phyloP scores from a whole-genome alignment of 1,140 invertebrate species.

The Solenopsis invicta region DNA sequence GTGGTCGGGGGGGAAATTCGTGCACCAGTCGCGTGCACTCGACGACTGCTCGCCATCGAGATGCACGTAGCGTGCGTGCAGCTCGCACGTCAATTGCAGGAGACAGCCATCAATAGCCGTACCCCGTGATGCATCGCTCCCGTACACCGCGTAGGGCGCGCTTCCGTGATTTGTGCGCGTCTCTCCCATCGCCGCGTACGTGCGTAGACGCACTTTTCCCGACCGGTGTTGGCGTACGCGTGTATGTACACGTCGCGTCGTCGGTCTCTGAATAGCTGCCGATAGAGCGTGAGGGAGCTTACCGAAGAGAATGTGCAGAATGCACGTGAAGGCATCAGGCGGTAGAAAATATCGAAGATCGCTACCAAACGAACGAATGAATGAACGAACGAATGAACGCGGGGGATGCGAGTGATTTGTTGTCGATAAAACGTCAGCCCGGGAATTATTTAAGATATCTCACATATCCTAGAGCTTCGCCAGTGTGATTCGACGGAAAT shows the following conservation, averaged over 20 bases:
- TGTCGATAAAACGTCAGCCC: conserved; percentile 58
- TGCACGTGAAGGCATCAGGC: conserved; percentile 8
- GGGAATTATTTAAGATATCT: conserved; percentile 62
- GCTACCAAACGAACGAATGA: conserved; percentile 26
- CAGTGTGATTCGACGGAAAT: conserved; percentile 26
- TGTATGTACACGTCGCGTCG: background rate
- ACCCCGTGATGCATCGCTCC: conserved; percentile 71
- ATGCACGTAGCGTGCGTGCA: conserved; percentile 46
- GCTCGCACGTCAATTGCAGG: conserved; percentile 73
- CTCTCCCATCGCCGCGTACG: conserved; percentile 20
- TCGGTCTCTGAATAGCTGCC: conserved; percentile 49
- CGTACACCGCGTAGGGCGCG: conserved; percentile 30
- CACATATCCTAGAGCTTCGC: conserved; percentile 23
- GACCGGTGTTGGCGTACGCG: background rate
- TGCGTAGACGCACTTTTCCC: conserved; percentile 34
- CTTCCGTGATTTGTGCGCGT: conserved; percentile 61
- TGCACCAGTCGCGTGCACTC: conserved; percentile 40
- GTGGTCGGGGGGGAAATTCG: background rate
- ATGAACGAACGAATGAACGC: background rate
- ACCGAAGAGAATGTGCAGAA: conserved; percentile 46
- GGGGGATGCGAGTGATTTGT: conserved; percentile 53
- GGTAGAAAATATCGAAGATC: conserved; percentile 50
- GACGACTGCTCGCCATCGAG: conserved; percentile 12
- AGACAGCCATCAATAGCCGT: conserved; percentile 76
- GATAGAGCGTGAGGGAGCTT: conserved; percentile 36